phyloP scores from a whole-genome alignment of 2,888 invertebrate genomes.

The Ferrisia virgata region DNA sequence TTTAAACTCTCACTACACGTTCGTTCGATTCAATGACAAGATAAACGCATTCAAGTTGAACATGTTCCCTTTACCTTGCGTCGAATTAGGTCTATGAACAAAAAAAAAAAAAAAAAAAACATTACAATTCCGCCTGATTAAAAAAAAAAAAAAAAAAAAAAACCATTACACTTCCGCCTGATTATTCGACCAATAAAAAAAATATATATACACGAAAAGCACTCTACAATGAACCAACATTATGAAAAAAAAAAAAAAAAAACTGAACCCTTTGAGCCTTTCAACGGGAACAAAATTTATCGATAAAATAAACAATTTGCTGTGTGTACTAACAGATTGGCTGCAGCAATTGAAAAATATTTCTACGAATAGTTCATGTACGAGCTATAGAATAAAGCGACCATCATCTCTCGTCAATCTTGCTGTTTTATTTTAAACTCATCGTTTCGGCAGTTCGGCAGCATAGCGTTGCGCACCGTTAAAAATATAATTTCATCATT shows the following conservation, averaged over 20 bases:
- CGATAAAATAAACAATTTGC: slow-evolving; percentile 15
- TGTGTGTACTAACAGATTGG: not conserved
- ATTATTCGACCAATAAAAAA: not conserved
- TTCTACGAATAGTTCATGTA: not conserved
- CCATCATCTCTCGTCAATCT: not conserved
- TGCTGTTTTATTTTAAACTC: slow-evolving; percentile 11
- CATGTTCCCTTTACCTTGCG: slow-evolving; percentile 18
- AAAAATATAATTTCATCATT: not conserved
- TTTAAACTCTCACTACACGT: slow-evolving; percentile 14
- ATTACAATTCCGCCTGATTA: not conserved
- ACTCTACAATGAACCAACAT: not conserved
- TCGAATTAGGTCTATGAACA: not conserved
- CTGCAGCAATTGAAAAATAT: not conserved
- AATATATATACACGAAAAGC: not conserved
- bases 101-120: not conserved
- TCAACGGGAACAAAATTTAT: not conserved
- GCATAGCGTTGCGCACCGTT: no score
- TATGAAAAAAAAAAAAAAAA: no score
- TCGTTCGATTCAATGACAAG: slow-evolving; percentile 7
- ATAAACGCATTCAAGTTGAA: slow-evolving; percentile 26
- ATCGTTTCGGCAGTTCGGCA: no score
- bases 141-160: no score
- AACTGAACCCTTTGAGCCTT: not conserved
- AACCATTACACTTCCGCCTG: not conserved
- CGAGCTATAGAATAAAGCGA: not conserved